phyloP scores from a whole-genome alignment of 1,140 invertebrate species.

The Sminthurinus signatus region DNA sequence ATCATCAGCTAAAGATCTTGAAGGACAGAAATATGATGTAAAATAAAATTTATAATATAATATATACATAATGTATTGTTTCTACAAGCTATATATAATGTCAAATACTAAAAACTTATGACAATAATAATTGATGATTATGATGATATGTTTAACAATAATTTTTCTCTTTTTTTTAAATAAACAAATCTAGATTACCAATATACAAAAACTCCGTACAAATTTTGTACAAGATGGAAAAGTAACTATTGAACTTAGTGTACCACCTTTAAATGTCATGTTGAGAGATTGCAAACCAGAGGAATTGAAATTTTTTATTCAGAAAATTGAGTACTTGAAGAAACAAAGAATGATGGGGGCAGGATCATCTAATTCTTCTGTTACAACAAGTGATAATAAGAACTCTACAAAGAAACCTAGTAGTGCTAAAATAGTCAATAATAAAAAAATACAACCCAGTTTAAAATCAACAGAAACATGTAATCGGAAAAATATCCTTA shows the following conservation, averaged over 20 bases:
- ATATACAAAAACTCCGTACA: constrained; percentile 10
- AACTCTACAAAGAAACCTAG: neutral
- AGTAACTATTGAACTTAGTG: constrained; percentile 12
- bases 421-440: neutral
- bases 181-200: constrained; percentile 9
- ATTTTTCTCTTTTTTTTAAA: neutral
- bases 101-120: neutral
- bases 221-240: constrained; percentile 9
- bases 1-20: neutral
- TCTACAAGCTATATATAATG: neutral
- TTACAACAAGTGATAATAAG: no score
- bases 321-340: neutral
- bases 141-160: neutral
- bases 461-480: neutral
- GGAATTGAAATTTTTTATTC: neutral
- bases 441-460: neutral
- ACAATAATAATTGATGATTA: neutral
- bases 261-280: constrained; percentile 20
- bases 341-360: no score
- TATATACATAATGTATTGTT: neutral
- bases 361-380: no score
- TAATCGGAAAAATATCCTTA: neutral
- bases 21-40: constrained; percentile 7
- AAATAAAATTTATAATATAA: neutral
- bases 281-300: constrained; percentile 4